Base-by-base conservation (phyloP, 2,888 invertebrate genomes). In the Eueremaeus valkanovi region DNA sequence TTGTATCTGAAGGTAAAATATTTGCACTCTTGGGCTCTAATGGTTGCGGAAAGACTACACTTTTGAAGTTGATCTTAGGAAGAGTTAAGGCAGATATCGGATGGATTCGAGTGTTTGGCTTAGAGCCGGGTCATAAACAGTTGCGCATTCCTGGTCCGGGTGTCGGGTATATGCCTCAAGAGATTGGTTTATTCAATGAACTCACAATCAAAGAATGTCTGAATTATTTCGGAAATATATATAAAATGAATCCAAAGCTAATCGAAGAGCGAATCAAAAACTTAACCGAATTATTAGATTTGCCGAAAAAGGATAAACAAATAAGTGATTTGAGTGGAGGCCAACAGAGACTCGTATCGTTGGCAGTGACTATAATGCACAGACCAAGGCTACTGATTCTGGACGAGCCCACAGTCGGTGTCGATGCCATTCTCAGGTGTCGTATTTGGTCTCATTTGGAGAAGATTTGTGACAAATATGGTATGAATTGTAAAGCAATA, bases 141-240 rank as follows among this genome's bases (percentile, higher is more conserved):
- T 40, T 31, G 9, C 63, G 49, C 21, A 75, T 77, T 21, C 77
- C 77, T 0, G 77, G 77, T 8, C 49, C 68, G n/a, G 75, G 73
- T 21, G 74, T 77, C 5, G 77, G 77, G 8, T 77, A 77, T 68
- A 77, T 77, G 77, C 77, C 77, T 24, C 77, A 77, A 61, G 77
- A 77, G 13, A 45, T 75, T 3, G 77, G 75, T n/a, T 58, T 77
- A 0, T 72, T 42, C 24, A 33, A 27, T 18, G 72, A 76, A 24
- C 63, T 77, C 21, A 77, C 73, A 11, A 72, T 77, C 6, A 68
- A 63, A 70, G 75, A 77, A 61, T 58, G 49, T 63, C 68, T 77
- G 18, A 24, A 27, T 1, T 77, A 75, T 49, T 77, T 45, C 68
- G 75, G 73, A 6, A 55, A 42, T 27, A 24, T 77, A 18, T 73